These are phyloP conservation scores for Acrocephalus scirpaceus DNA, from an alignment of 2,797 vertebrate species.

Conservation along the genomic window DNA sequence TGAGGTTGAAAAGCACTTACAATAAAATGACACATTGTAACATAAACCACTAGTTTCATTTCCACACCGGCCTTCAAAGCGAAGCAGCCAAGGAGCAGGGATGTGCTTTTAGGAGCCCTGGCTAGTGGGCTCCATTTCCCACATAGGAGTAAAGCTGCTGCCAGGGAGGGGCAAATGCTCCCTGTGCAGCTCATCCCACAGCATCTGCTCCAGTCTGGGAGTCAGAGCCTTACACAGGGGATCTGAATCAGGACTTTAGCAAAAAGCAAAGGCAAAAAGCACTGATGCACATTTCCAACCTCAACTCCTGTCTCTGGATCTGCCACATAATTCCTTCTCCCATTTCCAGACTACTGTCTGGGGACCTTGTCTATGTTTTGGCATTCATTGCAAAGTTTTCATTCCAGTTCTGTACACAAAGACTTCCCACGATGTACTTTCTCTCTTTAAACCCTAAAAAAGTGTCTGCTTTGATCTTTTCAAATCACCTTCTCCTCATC, in stretches of 20 bases:
- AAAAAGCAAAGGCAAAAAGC: background rate
- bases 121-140: background rate
- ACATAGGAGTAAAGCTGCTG: background rate
- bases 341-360: background rate
- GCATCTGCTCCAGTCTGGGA: background rate
- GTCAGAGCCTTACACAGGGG: rapidly evolving
- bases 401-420: background rate
- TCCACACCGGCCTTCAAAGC: background rate
- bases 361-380: background rate
- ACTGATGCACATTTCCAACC: background rate
- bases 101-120: background rate
- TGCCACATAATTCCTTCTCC: background rate
- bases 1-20: background rate
- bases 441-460: background rate
- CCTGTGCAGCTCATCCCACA: background rate
- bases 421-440: background rate
- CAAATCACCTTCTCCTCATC: background rate
- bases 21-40: background rate
- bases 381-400: background rate
- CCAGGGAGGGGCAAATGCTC: background rate
- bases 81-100: background rate
- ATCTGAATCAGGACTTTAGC: background rate
- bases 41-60: background rate
- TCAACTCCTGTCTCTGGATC: background rate
- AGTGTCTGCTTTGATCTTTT: background rate